Evolutionary conservation across 2,888 invertebrate species (phyloP).

Genomic region (Agrotis clavis): DNA sequence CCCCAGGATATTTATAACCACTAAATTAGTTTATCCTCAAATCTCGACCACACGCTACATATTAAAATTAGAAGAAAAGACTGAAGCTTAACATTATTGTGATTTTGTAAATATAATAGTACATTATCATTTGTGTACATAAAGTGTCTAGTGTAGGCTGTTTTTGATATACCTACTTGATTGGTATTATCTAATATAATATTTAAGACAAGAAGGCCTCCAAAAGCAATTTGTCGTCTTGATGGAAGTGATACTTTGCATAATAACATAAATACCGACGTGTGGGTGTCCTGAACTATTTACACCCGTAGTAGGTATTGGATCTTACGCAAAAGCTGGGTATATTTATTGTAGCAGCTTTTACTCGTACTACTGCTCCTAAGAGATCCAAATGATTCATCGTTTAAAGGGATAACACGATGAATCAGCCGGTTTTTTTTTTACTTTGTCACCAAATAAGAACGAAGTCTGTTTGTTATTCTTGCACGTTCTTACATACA

Average conservation of each 20-base stretch:
- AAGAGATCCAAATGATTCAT: background rate
- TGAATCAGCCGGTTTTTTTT: background rate
- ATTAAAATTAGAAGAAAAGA: no score
- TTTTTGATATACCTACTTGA: background rate
- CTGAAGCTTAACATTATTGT: no score
- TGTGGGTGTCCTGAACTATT: constrained; percentile 3
- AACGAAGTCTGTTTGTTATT: no score
- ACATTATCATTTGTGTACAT: no score
- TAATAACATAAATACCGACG: constrained; percentile 4
- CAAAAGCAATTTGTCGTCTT: background rate
- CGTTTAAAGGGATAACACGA: background rate
- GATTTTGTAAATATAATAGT: no score
- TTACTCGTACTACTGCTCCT: no score
- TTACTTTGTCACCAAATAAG: no score
- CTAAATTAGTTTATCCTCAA: no score
- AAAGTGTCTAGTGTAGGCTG: no score
- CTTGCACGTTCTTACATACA: no score
- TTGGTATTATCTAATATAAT: background rate
- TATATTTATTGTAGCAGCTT: background rate
- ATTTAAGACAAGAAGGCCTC: background rate
- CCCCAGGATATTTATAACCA: no score
- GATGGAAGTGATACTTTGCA: constrained; percentile 8
- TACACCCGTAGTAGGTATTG: background rate
- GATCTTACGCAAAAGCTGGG: background rate
- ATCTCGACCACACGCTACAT: no score